Evolutionary conservation across 2,888 invertebrate species (phyloP).

Genomic region (Sminthurides aquaticus): DNA sequence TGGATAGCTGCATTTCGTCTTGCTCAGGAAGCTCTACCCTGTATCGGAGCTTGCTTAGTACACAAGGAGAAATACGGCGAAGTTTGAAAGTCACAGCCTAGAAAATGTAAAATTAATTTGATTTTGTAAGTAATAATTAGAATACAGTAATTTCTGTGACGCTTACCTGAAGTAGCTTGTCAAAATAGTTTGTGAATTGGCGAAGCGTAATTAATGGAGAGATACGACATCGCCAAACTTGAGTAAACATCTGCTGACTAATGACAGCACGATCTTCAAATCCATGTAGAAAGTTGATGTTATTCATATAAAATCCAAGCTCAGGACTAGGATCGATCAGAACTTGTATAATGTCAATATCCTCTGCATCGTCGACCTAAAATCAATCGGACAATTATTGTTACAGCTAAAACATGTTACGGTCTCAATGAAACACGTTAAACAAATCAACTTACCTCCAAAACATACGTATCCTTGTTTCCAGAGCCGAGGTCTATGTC

Average conservation of each 20-base stretch:
- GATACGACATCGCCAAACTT: conserved; percentile 58
- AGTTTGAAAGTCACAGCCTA: conserved; percentile 82
- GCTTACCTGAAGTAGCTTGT: conserved; percentile 49
- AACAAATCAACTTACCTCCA: too few relatives aligned
- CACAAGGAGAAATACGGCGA: conserved; percentile 77
- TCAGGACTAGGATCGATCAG: conserved; percentile 68
- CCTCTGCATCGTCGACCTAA: conserved; percentile 73
- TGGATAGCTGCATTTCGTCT: conserved; percentile 58
- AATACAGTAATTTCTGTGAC: not conserved
- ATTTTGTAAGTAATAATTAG: not conserved
- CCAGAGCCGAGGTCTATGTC: conserved; percentile 63
- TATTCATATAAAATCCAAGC: conserved; percentile 68
- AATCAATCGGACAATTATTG: conserved; percentile 23
- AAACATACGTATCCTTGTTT: conserved; percentile 70
- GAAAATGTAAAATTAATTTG: conserved; percentile 45
- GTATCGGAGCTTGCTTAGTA: conserved; percentile 71
- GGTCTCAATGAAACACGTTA: conserved; percentile 17
- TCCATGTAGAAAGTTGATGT: conserved; percentile 69
- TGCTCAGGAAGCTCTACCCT: conserved; percentile 80
- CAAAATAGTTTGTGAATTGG: conserved; percentile 48
- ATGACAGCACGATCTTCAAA: conserved; percentile 59
- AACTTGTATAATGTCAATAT: conserved; percentile 65
- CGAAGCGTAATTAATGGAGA: conserved; percentile 39
- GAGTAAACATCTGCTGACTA: conserved; percentile 75
- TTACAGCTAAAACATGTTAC: too few relatives aligned